Percentiles rank a stretch among this genome's conserved stretches.
phyloP scores from a whole-genome alignment of 2,888 invertebrate species.

The Andrena bucephala region DNA sequence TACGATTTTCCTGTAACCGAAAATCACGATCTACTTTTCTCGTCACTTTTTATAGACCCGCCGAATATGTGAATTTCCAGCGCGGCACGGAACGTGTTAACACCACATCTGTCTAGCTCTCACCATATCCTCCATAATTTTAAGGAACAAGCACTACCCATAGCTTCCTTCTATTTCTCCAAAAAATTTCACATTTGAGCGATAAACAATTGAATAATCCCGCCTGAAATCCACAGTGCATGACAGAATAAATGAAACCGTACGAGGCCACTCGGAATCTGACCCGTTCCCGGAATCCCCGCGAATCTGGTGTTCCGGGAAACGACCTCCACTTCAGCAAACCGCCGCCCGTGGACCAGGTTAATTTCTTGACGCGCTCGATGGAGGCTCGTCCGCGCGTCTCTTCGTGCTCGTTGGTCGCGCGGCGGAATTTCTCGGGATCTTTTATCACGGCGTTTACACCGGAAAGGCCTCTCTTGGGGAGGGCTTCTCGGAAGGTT shows the following conservation, averaged over 20 bases:
- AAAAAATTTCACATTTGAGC: too few species aligned
- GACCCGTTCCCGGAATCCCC: not conserved
- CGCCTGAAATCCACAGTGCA: not conserved
- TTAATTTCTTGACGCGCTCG: slow-evolving; percentile 19
- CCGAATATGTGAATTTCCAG: too few species aligned
- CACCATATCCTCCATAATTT: too few species aligned
- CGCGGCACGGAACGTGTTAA: too few species aligned
- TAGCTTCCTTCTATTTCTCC: too few species aligned
- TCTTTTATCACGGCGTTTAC: slow-evolving; percentile 58
- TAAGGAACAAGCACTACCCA: too few species aligned
- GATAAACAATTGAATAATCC: not conserved
- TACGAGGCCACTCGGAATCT: not conserved
- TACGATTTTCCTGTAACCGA: too few species aligned
- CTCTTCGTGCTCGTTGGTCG: not conserved
- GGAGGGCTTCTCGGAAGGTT: slow-evolving; percentile 55
- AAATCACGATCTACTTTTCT: too few species aligned
- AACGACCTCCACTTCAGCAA: not conserved
- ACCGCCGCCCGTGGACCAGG: not conserved
- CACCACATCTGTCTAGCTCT: too few species aligned
- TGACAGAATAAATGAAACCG: not conserved
- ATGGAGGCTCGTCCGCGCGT: not conserved
- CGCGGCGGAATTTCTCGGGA: slow-evolving; percentile 37
- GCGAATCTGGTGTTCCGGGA: slow-evolving; percentile 1
- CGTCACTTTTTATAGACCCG: too few species aligned
- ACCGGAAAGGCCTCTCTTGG: slow-evolving; percentile 34